Percentiles rank a stretch among this genome's conserved stretches.
Evolutionary conservation across 2,888 invertebrate genomes (phyloP).

Genomic region (Cerastis leucographa): DNA sequence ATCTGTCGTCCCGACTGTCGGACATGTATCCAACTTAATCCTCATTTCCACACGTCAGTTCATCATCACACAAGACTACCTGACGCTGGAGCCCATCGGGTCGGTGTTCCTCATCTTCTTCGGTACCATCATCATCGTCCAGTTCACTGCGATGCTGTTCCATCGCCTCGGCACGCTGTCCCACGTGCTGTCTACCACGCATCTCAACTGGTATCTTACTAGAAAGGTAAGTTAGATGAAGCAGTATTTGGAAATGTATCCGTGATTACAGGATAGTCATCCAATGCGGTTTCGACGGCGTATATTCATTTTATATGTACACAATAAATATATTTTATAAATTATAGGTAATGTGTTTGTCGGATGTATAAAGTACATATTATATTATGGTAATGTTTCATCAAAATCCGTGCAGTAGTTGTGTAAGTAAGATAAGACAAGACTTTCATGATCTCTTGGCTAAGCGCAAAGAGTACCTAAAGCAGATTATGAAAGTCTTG

Average conservation of each 20-base stretch:
- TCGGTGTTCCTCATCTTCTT: constrained; percentile 99
- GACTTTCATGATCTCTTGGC: no score
- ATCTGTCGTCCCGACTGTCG: not conserved
- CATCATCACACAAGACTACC: constrained; percentile 95
- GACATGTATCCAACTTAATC: not conserved
- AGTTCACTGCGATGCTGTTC: constrained; percentile 99
- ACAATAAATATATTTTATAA: not conserved
- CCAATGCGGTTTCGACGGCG: no score
- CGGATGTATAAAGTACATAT: not conserved
- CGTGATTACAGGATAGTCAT: no score
- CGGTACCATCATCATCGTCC: constrained; percentile 97
- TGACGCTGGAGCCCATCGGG: constrained; percentile 98
- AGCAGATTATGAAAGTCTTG: not conserved
- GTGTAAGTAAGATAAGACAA: not conserved
- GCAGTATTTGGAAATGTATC: not conserved
- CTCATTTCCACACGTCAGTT: constrained; percentile 89
- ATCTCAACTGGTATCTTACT: constrained; percentile 95
- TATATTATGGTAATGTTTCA: not conserved
- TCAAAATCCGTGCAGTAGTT: not conserved
- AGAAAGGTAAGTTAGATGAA: constrained; percentile 91
- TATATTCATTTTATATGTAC: not conserved
- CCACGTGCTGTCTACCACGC: constrained; percentile 98
- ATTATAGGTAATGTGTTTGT: not conserved
- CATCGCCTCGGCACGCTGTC: constrained; percentile 99
- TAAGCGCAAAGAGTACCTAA: not conserved